Conservation (phyloP, 2,797 vertebrate genomes). For the Pipistrellus kuhlii region DNA sequence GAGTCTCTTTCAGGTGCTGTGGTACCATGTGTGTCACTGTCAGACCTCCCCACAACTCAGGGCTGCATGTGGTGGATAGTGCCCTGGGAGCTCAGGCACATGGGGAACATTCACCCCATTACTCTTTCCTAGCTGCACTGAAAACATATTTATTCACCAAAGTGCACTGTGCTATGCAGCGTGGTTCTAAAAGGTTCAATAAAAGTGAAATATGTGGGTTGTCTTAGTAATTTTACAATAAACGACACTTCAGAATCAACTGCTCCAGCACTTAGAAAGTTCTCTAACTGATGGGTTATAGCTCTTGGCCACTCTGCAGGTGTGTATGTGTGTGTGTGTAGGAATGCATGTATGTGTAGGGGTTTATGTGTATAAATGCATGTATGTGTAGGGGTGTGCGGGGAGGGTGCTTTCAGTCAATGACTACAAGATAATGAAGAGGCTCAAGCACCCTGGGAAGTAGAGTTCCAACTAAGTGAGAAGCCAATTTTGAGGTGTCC, state of each 20-base stretch:
- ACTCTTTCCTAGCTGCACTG: slow-evolving; percentile 70
- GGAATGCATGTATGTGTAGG: background rate
- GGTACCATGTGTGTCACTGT: background rate
- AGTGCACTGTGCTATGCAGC: slow-evolving; percentile 82
- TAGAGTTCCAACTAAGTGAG: background rate
- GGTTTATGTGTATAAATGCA: rapidly evolving
- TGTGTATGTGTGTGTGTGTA: background rate
- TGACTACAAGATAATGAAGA: background rate
- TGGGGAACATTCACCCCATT: slow-evolving; percentile 37
- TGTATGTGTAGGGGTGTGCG: background rate
- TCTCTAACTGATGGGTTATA: slow-evolving; percentile 62
- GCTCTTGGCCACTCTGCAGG: background rate
- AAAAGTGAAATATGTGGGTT: slow-evolving; percentile 82
- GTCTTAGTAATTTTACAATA: slow-evolving; percentile 86
- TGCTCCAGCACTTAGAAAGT: slow-evolving; percentile 74
- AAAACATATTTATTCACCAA: slow-evolving; percentile 83
- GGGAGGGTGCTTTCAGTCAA: background rate
- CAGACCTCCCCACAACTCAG: background rate
- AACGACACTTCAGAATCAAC: slow-evolving; percentile 86
- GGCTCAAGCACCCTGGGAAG: background rate
- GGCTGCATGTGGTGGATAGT: background rate
- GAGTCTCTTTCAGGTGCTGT: background rate
- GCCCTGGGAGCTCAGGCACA: slow-evolving; percentile 22
- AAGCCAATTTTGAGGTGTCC: slow-evolving; percentile 10
- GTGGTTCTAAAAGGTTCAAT: slow-evolving; percentile 79